Evolutionary conservation across 2,888 invertebrate genomes (phyloP), one percentile per base, ranked within the genome.

Genomic region (Torymus auratus): DNA sequence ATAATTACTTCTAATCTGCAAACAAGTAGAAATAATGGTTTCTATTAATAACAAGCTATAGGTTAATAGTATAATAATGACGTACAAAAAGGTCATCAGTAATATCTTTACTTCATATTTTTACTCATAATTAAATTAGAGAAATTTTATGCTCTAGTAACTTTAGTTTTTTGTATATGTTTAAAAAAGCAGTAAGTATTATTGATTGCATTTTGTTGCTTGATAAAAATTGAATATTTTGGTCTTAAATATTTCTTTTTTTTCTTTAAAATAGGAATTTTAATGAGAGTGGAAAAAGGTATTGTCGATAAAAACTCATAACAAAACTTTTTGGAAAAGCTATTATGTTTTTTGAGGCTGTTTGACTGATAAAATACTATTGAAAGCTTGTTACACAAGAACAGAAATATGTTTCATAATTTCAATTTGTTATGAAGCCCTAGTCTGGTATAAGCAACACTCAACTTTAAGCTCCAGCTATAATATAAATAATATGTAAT

Each of bases 371-470:
- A n/a, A 56, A 17, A 74, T 41, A 55, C 7, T 12, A 2, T 62
- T 70, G 0, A 64, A 71, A 78, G 67, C 78, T 61, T 50, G 60
- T 71, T 73, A 68, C 52, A 20, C 73, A 73, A 61, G 60, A 56
- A 1, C 2, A 56, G 20, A 62, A 70, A 55, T n/a, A 64, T 55
- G 52, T 60, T 52, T 74, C 11, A 64, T 64, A 62, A 64, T 64
- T 79, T 79, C 2, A 67, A 20, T 60, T 69, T 20, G 11, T 41
- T 53, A 20, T 64, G 64, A 53, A 58, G 52, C 50, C 14, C 13
- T 61, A 76, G 58, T 15, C 23, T 53, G 11, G 41, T 41, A 41
- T 41, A 41, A 41, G 41, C 41, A 41, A 41, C 41, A 41, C 41
- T 41, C 7, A 41, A 41, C 41, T 41, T 41, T 41, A 41, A 41